These are phyloP conservation scores for Gallinago undulata DNA, from an alignment of 2,113 vertebrate genomes.

Conservation along the genomic window DNA sequence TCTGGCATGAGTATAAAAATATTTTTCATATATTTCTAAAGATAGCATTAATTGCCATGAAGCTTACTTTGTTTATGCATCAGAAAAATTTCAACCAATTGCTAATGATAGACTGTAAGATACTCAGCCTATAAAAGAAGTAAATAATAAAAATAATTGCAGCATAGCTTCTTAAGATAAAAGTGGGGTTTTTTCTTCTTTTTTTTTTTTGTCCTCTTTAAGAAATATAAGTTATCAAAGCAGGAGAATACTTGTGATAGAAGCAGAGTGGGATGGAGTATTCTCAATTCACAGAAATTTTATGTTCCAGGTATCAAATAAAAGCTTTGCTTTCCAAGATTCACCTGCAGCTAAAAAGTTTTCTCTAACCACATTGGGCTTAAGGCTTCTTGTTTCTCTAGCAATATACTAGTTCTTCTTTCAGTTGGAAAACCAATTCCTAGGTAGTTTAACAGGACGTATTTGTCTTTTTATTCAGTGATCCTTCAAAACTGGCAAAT, in stretches of 20 bases:
- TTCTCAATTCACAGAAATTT: neutral
- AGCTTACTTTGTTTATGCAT: neutral
- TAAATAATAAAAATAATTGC: neutral
- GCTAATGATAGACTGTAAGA: neutral
- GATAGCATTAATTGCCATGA: neutral
- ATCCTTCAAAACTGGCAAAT: neutral
- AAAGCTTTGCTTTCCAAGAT: neutral
- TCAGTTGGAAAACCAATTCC: neutral
- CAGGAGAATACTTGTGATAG: neutral
- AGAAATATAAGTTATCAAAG: neutral
- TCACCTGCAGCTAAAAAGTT: neutral
- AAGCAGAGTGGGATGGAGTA: neutral
- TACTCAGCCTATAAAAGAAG: neutral
- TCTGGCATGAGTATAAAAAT: neutral
- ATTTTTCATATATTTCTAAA: neutral
- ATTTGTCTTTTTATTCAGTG: neutral
- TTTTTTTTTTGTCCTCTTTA: neutral
- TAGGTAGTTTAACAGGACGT: neutral
- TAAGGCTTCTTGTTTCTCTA: neutral
- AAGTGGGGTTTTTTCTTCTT: accelerated
- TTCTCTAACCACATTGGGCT: neutral
- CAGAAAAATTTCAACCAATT: neutral
- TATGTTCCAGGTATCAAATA: neutral
- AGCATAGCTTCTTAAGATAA: neutral
- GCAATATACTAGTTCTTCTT: neutral